A percentile compares a stretch with the other conserved stretches of the same genome.
phyloP scores from a whole-genome alignment of 2,113 vertebrate genomes.

The Galeopterus variegatus region DNA sequence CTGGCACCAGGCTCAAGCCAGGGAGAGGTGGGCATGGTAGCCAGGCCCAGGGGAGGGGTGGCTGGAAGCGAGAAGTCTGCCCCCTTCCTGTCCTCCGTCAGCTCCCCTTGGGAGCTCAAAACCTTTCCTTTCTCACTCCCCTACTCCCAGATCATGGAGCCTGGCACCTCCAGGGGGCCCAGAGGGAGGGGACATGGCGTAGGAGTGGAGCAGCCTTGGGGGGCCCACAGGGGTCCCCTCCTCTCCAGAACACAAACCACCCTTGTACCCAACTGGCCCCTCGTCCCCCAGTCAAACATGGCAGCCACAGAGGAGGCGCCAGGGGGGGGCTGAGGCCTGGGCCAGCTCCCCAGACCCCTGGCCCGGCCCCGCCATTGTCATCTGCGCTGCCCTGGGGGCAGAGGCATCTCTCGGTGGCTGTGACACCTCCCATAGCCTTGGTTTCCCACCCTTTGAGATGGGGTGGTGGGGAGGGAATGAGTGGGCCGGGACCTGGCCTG shows the following conservation, averaged over 20 bases:
- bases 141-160: neutral
- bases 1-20: conserved; percentile 41
- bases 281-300: neutral
- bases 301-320: neutral
- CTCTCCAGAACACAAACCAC: neutral
- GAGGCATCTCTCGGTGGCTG: neutral
- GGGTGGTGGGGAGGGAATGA: neutral
- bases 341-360: accelerated
- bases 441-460: neutral
- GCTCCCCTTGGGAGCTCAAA: neutral
- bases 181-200: neutral
- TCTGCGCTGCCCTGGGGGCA: neutral
- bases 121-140: neutral
- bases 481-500: neutral
- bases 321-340: too few species aligned
- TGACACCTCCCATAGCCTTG: neutral
- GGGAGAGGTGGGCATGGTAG: neutral
- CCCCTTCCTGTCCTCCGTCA: neutral
- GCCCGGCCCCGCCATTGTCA: accelerated
- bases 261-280: neutral
- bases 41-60: neutral
- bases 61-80: neutral
- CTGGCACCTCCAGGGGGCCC: neutral
- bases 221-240: accelerated
- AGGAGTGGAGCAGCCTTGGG: neutral